A percentile compares a stretch with the other conserved stretches of the same genome.
These are phyloP conservation scores for Protonemura montana DNA, from an alignment of 2,888 invertebrate species.

Conservation along the genomic window DNA sequence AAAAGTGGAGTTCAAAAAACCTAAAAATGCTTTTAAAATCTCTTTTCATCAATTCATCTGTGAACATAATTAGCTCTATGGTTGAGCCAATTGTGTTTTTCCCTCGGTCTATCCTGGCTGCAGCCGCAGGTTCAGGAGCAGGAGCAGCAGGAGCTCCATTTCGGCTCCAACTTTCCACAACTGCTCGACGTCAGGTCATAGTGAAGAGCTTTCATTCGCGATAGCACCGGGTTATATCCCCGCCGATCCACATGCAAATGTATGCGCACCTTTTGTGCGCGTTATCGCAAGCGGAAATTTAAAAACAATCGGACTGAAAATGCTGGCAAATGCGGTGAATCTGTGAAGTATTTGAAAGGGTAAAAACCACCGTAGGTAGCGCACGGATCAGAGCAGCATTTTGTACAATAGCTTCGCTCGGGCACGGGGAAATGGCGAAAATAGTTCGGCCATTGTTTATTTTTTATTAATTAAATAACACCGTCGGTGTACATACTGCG, in stretches of 20 bases:
- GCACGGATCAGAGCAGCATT: not conserved
- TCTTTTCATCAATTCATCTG: constrained; percentile 45
- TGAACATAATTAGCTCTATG: constrained; percentile 45
- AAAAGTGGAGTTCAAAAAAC: constrained; percentile 42
- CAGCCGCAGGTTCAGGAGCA: not conserved
- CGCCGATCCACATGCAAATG: not conserved
- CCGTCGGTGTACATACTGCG: not conserved
- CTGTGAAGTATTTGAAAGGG: not conserved
- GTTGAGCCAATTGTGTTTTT: constrained; percentile 18
- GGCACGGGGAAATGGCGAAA: not conserved
- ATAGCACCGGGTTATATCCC: not conserved
- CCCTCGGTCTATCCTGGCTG: constrained; percentile 8
- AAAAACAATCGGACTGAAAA: constrained; percentile 5
- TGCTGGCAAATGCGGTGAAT: constrained; percentile 4
- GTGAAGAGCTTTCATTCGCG: constrained; percentile 7
- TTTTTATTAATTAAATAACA: not conserved
- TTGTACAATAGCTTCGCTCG: not conserved
- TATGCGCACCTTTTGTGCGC: not conserved
- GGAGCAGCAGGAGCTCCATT: not conserved
- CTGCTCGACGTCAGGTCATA: not conserved
- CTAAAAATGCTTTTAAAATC: constrained; percentile 47
- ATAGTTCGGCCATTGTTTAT: not conserved
- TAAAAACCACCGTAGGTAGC: not conserved
- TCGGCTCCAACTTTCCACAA: not conserved
- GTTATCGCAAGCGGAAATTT: constrained; percentile 7